A percentile compares a stretch with the other conserved stretches of the same genome.
Conservation (phyloP, 2,888 invertebrate species). For the Chironomus riparius region DNA sequence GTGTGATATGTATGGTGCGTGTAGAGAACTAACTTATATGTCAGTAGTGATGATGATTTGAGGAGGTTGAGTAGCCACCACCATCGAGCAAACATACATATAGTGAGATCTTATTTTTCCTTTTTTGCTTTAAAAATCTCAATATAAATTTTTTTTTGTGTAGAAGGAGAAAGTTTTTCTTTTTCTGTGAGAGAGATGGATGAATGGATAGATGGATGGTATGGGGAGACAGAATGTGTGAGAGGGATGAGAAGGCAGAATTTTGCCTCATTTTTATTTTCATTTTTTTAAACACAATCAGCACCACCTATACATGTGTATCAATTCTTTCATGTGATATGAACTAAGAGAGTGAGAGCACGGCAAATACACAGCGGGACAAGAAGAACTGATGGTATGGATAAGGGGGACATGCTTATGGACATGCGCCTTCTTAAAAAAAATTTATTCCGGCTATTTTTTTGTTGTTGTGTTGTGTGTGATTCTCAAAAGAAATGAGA, state of each 20-base stretch:
- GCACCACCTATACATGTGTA: conserved; percentile 12
- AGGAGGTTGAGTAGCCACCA: too few relatives aligned
- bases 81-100: neutral
- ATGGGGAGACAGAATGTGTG: too few relatives aligned
- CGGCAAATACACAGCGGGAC: neutral
- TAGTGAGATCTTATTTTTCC: neutral
- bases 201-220: too few relatives aligned
- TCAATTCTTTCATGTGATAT: neutral
- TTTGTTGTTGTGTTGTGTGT: neutral
- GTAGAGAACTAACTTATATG: neutral
- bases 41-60: neutral
- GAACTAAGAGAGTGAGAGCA: neutral
- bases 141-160: neutral
- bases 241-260: neutral
- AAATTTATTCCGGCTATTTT: conserved; percentile 23
- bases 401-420: neutral
- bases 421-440: conserved; percentile 26
- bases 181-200: neutral
- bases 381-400: neutral
- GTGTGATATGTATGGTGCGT: neutral
- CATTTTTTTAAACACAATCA: neutral
- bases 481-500: conserved; percentile 1
- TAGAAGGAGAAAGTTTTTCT: neutral
- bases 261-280: too few relatives aligned
- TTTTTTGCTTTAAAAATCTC: neutral